phyloP scores from a whole-genome alignment of 1,140 invertebrate genomes.

The Homalodisca vitripennis region DNA sequence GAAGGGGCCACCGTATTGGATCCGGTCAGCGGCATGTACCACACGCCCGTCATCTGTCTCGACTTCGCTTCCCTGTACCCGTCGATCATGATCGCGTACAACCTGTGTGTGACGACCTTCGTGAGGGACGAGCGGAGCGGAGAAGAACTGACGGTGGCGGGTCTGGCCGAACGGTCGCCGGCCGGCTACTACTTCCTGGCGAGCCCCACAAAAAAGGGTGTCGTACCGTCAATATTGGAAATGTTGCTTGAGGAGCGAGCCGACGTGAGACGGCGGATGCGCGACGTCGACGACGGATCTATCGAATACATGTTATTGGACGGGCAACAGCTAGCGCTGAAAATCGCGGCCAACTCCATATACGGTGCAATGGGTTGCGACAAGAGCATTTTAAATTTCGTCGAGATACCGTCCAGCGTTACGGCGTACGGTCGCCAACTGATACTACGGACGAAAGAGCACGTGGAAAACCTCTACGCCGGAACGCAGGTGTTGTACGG shows the following conservation, averaged over 20 bases:
- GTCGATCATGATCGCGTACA: constrained; percentile 76
- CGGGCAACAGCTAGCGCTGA: constrained; percentile 1
- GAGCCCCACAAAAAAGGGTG: neutral
- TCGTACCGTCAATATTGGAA: neutral
- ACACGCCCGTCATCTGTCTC: constrained; percentile 64
- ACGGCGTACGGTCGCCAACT: neutral
- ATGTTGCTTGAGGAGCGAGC: neutral
- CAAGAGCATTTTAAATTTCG: neutral
- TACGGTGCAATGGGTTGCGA: neutral
- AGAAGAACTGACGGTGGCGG: neutral
- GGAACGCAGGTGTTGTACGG: neutral
- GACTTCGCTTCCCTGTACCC: constrained; percentile 75
- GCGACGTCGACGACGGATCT: neutral
- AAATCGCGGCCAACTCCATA: constrained; percentile 9
- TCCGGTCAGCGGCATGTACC: neutral
- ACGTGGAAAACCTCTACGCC: neutral
- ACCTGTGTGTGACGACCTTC: constrained; percentile 56
- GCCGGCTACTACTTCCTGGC: constrained; percentile 1
- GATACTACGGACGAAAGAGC: neutral
- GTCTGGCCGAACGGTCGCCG: neutral
- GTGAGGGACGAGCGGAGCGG: neutral
- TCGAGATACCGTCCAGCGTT: neutral
- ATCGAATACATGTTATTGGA: neutral
- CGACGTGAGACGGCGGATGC: neutral
- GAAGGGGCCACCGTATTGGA: neutral